These are phyloP conservation scores for Cassiopea xamachana DNA, from an alignment of 30 jellyfish, hydroid and myxozoan species.

Conservation along the genomic window DNA sequence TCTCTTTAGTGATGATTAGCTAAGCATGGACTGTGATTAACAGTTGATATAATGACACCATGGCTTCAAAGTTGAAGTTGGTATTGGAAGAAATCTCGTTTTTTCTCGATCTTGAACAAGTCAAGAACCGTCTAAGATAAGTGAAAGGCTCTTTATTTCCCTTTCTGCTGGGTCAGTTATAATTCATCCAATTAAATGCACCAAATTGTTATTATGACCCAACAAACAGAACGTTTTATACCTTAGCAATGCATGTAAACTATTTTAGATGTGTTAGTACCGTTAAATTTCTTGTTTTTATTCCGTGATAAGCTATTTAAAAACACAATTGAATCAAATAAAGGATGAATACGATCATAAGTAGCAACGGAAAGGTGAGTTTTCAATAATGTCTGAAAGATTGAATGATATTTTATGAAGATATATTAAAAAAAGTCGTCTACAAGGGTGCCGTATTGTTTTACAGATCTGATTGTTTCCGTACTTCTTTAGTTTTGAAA, in stretches of 20 bases:
- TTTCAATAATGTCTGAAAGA: background rate
- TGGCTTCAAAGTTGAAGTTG: no score
- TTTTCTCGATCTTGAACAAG: no score
- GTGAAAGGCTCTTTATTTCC: background rate
- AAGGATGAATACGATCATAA: background rate
- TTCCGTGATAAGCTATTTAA: background rate
- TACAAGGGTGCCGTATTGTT: no score
- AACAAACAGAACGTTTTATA: background rate
- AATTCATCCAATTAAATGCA: background rate
- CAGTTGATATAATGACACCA: no score
- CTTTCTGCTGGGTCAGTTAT: conserved; percentile 7
- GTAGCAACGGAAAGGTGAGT: background rate
- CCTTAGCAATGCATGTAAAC: background rate
- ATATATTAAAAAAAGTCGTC: no score
- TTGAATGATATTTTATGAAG: background rate
- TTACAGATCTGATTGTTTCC: no score
- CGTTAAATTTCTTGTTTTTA: background rate
- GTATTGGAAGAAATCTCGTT: no score
- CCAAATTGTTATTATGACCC: background rate
- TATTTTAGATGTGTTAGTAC: background rate
- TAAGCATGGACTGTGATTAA: no score
- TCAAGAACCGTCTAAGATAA: background rate
- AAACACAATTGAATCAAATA: background rate
- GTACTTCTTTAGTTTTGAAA: no score
- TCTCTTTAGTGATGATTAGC: no score